Conservation (phyloP, 1,140 invertebrate species). For the Muscidifurax raptorellus region DNA sequence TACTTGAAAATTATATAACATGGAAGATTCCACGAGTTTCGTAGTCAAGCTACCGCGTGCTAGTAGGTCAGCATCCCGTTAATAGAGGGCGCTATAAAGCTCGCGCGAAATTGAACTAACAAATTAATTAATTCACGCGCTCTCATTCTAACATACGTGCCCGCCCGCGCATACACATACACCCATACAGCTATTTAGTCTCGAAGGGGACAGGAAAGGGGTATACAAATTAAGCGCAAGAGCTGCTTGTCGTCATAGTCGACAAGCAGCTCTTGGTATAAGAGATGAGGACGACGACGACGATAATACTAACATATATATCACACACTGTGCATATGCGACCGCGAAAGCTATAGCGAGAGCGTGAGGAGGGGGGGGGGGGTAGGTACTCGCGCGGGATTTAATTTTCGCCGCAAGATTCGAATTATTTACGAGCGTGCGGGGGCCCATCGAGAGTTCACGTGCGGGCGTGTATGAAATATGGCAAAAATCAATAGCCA, state of each 20-base stretch:
- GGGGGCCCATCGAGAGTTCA: slow-evolving; percentile 15
- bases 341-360: background rate
- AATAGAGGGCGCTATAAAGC: slow-evolving; percentile 2
- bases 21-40: background rate
- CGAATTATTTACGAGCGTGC: slow-evolving; percentile 36
- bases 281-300: background rate
- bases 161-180: background rate
- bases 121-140: slow-evolving; percentile 33
- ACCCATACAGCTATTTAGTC: too few relatives aligned
- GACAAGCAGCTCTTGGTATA: too few relatives aligned
- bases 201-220: background rate
- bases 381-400: background rate
- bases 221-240: slow-evolving; percentile 15
- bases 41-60: background rate
- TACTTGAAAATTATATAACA: background rate
- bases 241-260: background rate
- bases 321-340: background rate
- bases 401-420: slow-evolving; percentile 42
- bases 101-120: slow-evolving; percentile 18
- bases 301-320: background rate
- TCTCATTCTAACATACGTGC: too few relatives aligned
- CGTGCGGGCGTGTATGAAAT: slow-evolving; percentile 1
- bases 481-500: slow-evolving; percentile 35
- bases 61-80: slow-evolving; percentile 8
- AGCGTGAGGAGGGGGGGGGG: too few relatives aligned